These are phyloP conservation scores for Tyria jacobaeae DNA, from an alignment of 2,888 invertebrate species.

Conservation along the genomic window DNA sequence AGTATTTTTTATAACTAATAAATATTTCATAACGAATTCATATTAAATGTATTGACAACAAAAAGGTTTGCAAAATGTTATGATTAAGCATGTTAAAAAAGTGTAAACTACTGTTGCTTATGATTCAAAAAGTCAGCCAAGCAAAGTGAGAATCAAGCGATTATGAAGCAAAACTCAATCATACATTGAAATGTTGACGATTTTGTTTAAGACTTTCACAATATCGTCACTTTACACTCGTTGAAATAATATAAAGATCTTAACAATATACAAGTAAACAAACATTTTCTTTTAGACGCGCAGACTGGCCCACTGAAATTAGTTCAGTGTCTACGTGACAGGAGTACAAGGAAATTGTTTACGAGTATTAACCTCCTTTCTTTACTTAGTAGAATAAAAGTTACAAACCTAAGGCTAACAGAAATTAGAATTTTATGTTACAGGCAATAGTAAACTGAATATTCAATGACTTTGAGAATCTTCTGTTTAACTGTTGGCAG, in stretches of 20 bases:
- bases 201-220: background rate
- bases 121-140: too few species aligned
- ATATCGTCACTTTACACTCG: background rate
- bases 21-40: too few species aligned
- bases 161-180: background rate
- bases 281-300: conserved; percentile 1
- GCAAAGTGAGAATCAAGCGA: background rate
- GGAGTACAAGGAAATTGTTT: conserved; percentile 10
- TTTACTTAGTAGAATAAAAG: conserved; percentile 15
- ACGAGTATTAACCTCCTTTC: conserved; percentile 16
- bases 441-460: background rate
- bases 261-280: background rate
- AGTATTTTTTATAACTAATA: background rate
- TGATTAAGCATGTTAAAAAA: too few species aligned
- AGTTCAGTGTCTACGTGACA: conserved; percentile 15
- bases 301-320: conserved; percentile 17
- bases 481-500: background rate
- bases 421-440: conserved; percentile 10
- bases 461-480: background rate
- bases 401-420: conserved; percentile 8
- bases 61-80: too few species aligned
- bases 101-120: too few species aligned
- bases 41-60: too few species aligned
- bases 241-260: background rate
- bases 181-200: background rate